Conservation (phyloP, 2,888 invertebrate genomes). For the Hypena proboscidalis region DNA sequence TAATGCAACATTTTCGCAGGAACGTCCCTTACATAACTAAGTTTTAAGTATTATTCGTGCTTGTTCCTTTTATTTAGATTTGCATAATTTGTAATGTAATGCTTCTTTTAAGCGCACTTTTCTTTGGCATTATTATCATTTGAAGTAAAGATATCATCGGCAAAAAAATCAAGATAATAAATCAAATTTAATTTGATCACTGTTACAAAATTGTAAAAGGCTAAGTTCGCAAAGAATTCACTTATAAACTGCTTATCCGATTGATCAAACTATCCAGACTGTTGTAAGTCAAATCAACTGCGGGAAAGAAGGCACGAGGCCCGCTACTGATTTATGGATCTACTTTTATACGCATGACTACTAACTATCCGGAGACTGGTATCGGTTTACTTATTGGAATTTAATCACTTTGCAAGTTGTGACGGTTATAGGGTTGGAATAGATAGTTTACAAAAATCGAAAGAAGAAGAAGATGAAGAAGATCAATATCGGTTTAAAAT, state of each 20-base stretch:
- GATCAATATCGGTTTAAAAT: too few species aligned
- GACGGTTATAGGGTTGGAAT: too few species aligned
- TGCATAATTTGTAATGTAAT: slow-evolving; percentile 27
- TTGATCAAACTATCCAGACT: slow-evolving; percentile 7
- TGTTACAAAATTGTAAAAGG: slow-evolving; percentile 1
- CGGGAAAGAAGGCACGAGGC: neutral
- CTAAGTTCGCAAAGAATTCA: neutral
- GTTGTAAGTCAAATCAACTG: slow-evolving; percentile 5
- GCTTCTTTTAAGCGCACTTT: too few species aligned
- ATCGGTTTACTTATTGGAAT: too few species aligned
- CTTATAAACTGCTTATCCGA: slow-evolving; percentile 9
- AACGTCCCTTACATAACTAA: slow-evolving; percentile 52
- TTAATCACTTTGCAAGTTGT: too few species aligned
- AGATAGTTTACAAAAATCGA: too few species aligned
- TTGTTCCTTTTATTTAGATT: slow-evolving; percentile 30
- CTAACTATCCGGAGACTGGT: neutral
- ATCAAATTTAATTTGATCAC: slow-evolving; percentile 1
- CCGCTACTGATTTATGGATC: slow-evolving; percentile 2
- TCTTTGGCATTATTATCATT: slow-evolving; percentile 13
- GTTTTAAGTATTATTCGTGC: slow-evolving; percentile 42
- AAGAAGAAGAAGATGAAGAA: too few species aligned
- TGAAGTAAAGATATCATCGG: too few species aligned
- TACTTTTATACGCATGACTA: slow-evolving; percentile 6
- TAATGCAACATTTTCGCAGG: slow-evolving; percentile 55
- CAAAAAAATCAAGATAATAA: slow-evolving; percentile 3